Base-by-base conservation (phyloP, 1,140 invertebrate species). In the Papilio dardanus region DNA sequence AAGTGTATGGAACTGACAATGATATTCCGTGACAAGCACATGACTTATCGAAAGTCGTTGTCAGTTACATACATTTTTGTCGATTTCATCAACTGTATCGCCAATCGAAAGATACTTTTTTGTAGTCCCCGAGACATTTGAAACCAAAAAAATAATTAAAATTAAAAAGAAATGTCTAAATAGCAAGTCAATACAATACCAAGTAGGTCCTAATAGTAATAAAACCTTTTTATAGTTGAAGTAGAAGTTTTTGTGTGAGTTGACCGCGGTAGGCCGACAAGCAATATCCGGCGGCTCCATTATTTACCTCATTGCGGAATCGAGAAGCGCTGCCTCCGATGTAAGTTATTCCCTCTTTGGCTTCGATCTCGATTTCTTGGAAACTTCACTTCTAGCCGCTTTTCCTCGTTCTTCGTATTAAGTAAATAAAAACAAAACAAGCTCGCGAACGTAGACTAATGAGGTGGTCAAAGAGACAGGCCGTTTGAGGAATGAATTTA, bases 311-410 rank as follows among this genome's bases (percentile, higher is more conserved):
- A 62, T 62, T 62, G 54, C 24, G 54, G 54, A 62, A 62, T 62
- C 54, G 24, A 62, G 54, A 62, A 62, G 54, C 54, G 54, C 54
- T 28, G 24, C 24, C 54, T 62, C 1, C 24, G 54, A 62, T 62
- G 54, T 62, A 62, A 62, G 54, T 62, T 62, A 62, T 62, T 62
- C 54, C 24, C 54, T 62, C 54, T 62, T 62, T 62, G 54, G 54
- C 54, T 62, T 62, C 54, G 54, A 28, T 62, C 54, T 62, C 54
- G 24, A 62, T 62, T 62, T 62, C 54, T 62, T 28, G 54, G 54
- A 62, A 62, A 62, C 54, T 62, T 58, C 19, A 62, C 24, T 62
- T 62, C 21, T 30, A 62, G 54, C 54, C 54, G 12, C 54, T 62
- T 62, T 62, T 62, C 21, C 54, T 62, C 54, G 21, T 62, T 62